Evolutionary conservation across 2,113 vertebrate genomes (phyloP).

Genomic region (Eretmodus cyanostictus): DNA sequence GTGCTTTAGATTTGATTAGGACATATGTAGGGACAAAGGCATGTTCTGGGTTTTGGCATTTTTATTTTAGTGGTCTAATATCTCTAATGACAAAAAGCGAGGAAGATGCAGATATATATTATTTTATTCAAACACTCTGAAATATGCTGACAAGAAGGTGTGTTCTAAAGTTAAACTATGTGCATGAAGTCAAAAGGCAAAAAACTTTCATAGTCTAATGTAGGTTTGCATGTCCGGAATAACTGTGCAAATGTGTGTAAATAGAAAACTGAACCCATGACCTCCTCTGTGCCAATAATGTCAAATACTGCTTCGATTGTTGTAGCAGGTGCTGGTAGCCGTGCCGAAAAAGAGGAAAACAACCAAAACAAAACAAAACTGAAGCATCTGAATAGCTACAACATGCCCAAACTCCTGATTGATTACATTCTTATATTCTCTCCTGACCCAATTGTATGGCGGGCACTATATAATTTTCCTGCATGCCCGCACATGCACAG

Average conservation of each 20-base stretch:
- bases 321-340: slow-evolving; percentile 39
- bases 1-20: not conserved
- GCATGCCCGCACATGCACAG: slow-evolving; percentile 57
- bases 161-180: not conserved
- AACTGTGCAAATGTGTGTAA: slow-evolving; percentile 12
- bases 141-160: not conserved
- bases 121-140: not conserved
- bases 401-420: slow-evolving; percentile 24
- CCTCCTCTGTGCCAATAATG: not conserved
- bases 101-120: not conserved
- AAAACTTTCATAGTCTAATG: not conserved
- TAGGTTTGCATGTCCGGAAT: not conserved
- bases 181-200: not conserved
- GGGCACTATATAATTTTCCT: slow-evolving; percentile 30
- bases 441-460: slow-evolving; percentile 18
- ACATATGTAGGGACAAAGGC: not conserved
- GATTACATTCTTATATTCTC: slow-evolving; percentile 40
- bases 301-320: slow-evolving; percentile 22
- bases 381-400: not conserved
- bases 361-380: not conserved
- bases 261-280: slow-evolving; percentile 37
- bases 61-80: not conserved
- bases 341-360: not conserved
- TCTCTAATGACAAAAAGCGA: not conserved
- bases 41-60: not conserved